Evolutionary conservation across 2,797 vertebrate species (phyloP).

Genomic region (Clarias pachynema): DNA sequence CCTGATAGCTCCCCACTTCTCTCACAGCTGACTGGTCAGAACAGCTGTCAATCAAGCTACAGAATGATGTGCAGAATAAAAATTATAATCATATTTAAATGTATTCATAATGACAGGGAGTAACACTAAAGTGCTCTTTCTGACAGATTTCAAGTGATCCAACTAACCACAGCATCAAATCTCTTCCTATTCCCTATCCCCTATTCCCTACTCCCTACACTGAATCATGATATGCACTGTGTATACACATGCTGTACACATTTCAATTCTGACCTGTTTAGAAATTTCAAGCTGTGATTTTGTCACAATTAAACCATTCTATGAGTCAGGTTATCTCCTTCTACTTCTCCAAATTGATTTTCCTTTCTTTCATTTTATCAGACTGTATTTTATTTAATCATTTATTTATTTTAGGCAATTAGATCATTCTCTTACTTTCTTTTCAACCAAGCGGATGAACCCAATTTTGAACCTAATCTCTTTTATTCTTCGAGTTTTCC

Average conservation of each 20-base stretch:
- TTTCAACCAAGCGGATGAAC: conserved; percentile 23
- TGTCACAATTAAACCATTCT: neutral
- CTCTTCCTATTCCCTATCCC: too few species aligned
- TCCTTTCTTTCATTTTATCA: neutral
- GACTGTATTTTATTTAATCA: neutral
- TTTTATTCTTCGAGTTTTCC: conserved; percentile 27
- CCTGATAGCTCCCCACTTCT: neutral
- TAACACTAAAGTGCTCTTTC: neutral
- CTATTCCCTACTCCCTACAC: neutral
- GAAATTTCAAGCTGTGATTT: neutral
- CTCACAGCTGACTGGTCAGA: neutral
- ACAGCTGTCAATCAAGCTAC: neutral
- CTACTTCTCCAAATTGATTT: neutral
- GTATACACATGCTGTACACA: neutral
- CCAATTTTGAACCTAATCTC: conserved; percentile 30
- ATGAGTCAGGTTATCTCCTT: neutral
- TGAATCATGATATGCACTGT: neutral
- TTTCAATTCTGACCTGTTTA: neutral
- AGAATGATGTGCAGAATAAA: neutral
- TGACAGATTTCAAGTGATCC: neutral
- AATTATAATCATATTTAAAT: neutral
- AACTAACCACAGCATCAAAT: neutral
- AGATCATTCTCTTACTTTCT: conserved; percentile 9
- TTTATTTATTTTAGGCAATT: conserved; percentile 27
- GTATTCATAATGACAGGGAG: neutral